These are phyloP conservation scores for Anser brachyrhynchus DNA, from an alignment of 2,113 vertebrate species.

Conservation along the genomic window DNA sequence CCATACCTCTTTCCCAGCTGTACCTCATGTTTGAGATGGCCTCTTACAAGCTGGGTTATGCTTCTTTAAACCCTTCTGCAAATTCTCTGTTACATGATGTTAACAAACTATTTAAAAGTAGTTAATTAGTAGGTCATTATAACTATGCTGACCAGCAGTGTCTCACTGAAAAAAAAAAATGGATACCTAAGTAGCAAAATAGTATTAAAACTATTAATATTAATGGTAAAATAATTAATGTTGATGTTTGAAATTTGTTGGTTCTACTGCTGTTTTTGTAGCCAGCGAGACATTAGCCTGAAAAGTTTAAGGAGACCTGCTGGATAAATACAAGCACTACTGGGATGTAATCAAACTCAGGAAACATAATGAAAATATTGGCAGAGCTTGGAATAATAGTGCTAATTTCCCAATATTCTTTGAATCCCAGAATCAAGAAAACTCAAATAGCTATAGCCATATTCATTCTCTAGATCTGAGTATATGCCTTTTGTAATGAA, in stretches of 20 bases:
- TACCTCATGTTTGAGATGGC: background rate
- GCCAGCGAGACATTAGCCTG: background rate
- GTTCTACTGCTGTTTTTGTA: background rate
- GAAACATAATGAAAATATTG: background rate
- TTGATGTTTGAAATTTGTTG: background rate
- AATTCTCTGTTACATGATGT: background rate
- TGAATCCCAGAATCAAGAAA: background rate
- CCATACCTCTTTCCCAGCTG: background rate
- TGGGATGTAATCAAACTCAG: background rate
- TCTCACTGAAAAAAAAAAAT: background rate
- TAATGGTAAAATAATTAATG: background rate
- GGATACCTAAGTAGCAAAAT: background rate
- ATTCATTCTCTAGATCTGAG: background rate
- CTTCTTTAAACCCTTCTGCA: background rate
- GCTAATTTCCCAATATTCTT: background rate
- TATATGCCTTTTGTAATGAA: background rate
- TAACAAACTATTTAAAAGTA: background rate
- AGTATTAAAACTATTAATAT: background rate
- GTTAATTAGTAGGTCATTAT: background rate
- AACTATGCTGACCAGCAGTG: background rate
- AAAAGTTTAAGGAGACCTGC: background rate
- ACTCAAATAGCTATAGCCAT: background rate
- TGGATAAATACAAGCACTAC: background rate
- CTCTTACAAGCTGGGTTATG: background rate
- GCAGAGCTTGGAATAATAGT: background rate